Evolutionary conservation across 2,888 invertebrate genomes (phyloP), one percentile per base, ranked within the genome.

Genomic region (Papilio protenor): DNA sequence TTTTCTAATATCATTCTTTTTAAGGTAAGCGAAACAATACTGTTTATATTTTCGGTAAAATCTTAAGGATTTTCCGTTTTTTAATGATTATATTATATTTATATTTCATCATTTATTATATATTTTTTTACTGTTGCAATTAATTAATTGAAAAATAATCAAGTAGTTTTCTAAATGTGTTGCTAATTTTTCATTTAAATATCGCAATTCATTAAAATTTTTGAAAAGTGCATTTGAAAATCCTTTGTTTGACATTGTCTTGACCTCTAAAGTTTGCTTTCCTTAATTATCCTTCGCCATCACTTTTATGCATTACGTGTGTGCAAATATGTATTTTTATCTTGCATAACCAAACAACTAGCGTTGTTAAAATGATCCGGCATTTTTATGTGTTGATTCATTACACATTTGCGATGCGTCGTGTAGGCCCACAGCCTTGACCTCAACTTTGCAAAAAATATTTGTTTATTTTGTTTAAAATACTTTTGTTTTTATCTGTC

Each of bases 381-480:
- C 59, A 57, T 76, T 76, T 76, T 57, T 64, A 74, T 74, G 49
- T 49, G 74, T 49, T 74, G 64, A 74, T 74, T 74, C 64, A 74
- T 49, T 74, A 64, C 21, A 64, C 40, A 49, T 64, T 61, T 64
- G n/a, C 8, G 64, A 23, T 47, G 27, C 47, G 64, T 64, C 33
- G 64, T 64, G 61, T 49, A 61, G 47, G 61, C 74, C 40, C 23
- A n/a, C 74, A 49, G 23, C 74, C 74, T 74, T 74, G 74, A 49
- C 61, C 61, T 64, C 74, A 27, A 61, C 47, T 64, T 21, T 40
- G 49, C 55, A 45, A 75, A 75, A 75, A 69, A 66, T 1, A 33
- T 21, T 49, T 75, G 75, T 69, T 55, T 66, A 57, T 75, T 75
- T 55, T 75, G 40, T 21, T 73, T 49, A 23, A 73, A 59, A 59